Base-by-base conservation (phyloP, 2,113 vertebrate species). In the Psephotus haematonotus region DNA sequence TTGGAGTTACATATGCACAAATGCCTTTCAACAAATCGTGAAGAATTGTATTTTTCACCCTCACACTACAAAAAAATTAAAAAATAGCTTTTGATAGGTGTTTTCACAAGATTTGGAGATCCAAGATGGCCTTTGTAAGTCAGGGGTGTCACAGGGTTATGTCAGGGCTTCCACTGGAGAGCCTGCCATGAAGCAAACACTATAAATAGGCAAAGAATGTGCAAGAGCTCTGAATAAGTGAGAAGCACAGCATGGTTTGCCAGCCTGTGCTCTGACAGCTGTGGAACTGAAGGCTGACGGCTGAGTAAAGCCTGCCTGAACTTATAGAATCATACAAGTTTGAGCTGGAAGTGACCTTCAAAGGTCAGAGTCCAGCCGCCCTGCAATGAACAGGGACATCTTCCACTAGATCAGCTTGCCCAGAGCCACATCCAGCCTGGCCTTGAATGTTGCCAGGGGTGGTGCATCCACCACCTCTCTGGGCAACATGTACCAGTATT, bases 151-250 rank as follows among this genome's bases (percentile, higher is more conserved):
- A 15, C 31, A 90, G 77, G 92, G 96, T 87, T 70, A 79, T 39
- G 75, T 20, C 63, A 89, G 88, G 81, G 89, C 83, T 96, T 95
- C 77, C 27, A 17, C 76, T 80, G 68, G 67, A 69, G 63, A 77
- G 81, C 57, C 43, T 85, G 74, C 49, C 46, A 59, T 49, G 70
- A 89, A 92, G 65, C 80, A 86, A 90, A 57, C 65, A 47, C 96
- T 94, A 94, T 94, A 94, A 93, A 96, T 94, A 94, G 93, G 81
- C 69, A 41, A 88, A 91, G 88, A 94, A 96, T 65, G 65, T 89
- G 90, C 92, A 92, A 97, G 83, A 79, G 86, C 62, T 76, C 83
- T 1, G 1, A 86, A 46, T 69, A 71, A 94, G 74, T 27, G 31
- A 95, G 92, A 57, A 89, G 92, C 83, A 87, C 39, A 92, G 49